Evolutionary conservation across 2,113 vertebrate genomes (phyloP), one percentile per base, ranked within the genome.

Genomic region (Cromileptes altivelis): DNA sequence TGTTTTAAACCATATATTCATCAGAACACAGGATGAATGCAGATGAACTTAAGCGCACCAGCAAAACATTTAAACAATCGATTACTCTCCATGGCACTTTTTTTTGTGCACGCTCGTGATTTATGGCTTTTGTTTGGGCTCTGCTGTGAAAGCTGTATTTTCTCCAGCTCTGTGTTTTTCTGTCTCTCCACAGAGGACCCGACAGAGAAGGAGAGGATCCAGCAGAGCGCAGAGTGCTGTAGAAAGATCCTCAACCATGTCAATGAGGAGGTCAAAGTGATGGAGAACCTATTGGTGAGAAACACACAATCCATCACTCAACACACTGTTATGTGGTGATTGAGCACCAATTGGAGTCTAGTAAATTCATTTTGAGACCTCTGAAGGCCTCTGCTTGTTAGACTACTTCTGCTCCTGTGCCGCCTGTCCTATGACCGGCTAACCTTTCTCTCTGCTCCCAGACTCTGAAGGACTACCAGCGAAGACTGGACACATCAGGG

Each of bases 261-360:
- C 89, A 98, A 98, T 56, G 96, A 97, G 60, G 96, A 96, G 3
- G 97, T 98, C 88, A 96, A 97, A n/a, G 85, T 87, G 18, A 97
- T 97, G 95, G 97, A 98, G 93, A 97, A 98, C 92, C 86, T 97
- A 62, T 93, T 97, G 96, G 97, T 98, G 93, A 96, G 97, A 82
- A 84, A 75, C 80, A 56, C 65, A 69, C 70, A 75, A 77, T 77
- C 70, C 81, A 80, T 68, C 85, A 80, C 76, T 86, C 57, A n/a
- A 2, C 71, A 25, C 88, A 70, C 65, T 64, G 80, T 60, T 79
- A 40, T 45, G 78, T 69, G 4, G 68, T 84, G 75, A 88, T 42
- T 82, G 78, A 83, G 70, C 82, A 75, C 79, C 82, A 61, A 52
- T 49, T 83, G 82, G 70, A 78, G 61, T 87, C 63, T 18, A 2